Conservation (phyloP, 2,888 invertebrate genomes). For the Acheta domesticus region DNA sequence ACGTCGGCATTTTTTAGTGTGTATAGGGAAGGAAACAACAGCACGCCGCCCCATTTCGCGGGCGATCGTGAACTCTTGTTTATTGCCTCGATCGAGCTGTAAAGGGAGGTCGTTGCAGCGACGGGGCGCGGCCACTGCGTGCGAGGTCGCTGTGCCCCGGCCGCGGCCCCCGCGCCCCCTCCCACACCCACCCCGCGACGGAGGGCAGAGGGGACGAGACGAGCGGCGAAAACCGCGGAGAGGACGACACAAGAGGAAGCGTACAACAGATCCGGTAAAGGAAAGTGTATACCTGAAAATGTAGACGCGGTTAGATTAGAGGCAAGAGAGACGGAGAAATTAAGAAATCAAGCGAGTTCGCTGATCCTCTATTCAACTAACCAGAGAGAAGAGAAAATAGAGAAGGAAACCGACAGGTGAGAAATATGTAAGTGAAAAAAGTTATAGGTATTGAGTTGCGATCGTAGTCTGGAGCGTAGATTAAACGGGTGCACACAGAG, state of each 20-base stretch:
- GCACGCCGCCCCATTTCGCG: conserved; percentile 18
- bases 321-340: too few relatives aligned
- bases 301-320: too few relatives aligned
- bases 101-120: background rate
- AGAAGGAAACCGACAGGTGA: too few relatives aligned
- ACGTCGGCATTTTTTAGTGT: background rate
- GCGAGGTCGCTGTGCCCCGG: background rate
- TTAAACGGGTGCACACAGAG: too few relatives aligned
- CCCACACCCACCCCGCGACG: background rate
- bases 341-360: too few relatives aligned
- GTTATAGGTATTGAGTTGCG: too few relatives aligned
- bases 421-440: too few relatives aligned
- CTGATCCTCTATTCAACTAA: too few relatives aligned
- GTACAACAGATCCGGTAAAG: background rate
- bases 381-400: too few relatives aligned
- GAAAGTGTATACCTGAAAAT: too few relatives aligned
- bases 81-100: conserved; percentile 10
- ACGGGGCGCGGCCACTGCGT: background rate
- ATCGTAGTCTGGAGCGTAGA: too few relatives aligned
- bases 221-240: background rate
- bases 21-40: conserved; percentile 18
- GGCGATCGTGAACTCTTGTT: conserved; percentile 18
- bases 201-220: background rate
- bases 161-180: too few relatives aligned
- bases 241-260: background rate